phyloP scores from a whole-genome alignment of 2,888 invertebrate species.

The Octonoba sinensis region DNA sequence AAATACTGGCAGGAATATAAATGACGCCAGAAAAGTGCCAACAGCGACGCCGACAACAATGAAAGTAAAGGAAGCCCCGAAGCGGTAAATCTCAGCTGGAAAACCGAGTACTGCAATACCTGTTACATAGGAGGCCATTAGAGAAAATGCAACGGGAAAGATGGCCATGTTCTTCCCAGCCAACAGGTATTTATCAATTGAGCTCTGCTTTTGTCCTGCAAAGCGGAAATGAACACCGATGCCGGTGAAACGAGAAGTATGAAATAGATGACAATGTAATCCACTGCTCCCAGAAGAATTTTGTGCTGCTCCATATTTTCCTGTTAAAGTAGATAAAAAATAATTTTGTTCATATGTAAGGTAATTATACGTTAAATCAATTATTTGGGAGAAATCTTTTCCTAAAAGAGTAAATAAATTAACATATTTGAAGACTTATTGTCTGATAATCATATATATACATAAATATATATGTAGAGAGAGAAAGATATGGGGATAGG shows the following conservation, averaged over 20 bases:
- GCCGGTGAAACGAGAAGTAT: slow-evolving; percentile 20
- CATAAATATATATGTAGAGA: too few species aligned
- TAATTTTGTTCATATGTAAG: too few species aligned
- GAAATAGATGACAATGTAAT: slow-evolving; percentile 22
- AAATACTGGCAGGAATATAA: slow-evolving; percentile 86
- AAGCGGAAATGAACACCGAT: slow-evolving; percentile 87
- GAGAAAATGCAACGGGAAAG: slow-evolving; percentile 84
- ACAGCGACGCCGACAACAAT: slow-evolving; percentile 83
- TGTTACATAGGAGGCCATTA: slow-evolving; percentile 94
- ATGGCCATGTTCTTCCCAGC: slow-evolving; percentile 86
- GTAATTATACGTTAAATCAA: too few species aligned
- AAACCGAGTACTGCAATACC: slow-evolving; percentile 83
- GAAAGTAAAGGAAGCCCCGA: slow-evolving; percentile 83
- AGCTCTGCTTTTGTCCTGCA: slow-evolving; percentile 88
- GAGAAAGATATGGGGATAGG: too few species aligned
- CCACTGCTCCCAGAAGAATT: neutral
- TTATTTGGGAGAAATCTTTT: too few species aligned
- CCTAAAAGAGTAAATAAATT: too few species aligned
- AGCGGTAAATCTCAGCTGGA: slow-evolving; percentile 87
- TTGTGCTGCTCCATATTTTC: too few species aligned
- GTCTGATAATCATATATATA: too few species aligned
- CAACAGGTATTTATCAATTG: slow-evolving; percentile 77
- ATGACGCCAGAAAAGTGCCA: slow-evolving; percentile 83
- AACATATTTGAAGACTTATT: too few species aligned
- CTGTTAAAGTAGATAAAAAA: too few species aligned